phyloP scores from a whole-genome alignment of 2,113 vertebrate species.

The Gavia stellata region DNA sequence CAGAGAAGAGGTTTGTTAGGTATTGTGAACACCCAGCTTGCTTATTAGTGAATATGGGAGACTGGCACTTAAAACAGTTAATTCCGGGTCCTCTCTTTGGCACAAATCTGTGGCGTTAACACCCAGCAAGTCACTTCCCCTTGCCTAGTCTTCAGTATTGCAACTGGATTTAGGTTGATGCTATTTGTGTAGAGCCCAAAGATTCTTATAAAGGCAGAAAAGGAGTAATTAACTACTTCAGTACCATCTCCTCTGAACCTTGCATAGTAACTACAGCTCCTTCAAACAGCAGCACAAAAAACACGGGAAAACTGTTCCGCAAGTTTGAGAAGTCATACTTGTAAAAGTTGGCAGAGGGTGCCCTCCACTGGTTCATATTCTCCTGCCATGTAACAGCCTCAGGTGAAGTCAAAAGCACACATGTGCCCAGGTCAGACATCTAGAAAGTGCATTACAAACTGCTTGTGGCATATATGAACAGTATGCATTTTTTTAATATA shows the following conservation, averaged over 20 bases:
- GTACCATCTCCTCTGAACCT: neutral
- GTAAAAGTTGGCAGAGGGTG: neutral
- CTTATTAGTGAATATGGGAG: neutral
- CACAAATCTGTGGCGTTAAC: neutral
- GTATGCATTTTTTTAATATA: neutral
- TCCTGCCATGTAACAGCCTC: neutral
- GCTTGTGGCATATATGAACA: neutral
- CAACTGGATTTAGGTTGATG: neutral
- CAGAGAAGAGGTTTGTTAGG: neutral
- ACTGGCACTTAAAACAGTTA: neutral
- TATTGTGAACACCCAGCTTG: neutral
- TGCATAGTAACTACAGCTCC: neutral
- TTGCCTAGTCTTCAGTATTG: neutral
- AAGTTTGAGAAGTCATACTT: too few species aligned
- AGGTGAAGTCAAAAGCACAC: neutral
- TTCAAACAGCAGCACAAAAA: neutral
- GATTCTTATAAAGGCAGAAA: neutral
- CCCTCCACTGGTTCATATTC: neutral
- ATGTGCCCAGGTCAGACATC: neutral
- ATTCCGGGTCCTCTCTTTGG: neutral
- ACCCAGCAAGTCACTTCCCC: neutral
- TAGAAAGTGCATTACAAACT: neutral
- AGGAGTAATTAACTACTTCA: neutral
- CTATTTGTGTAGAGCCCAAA: neutral
- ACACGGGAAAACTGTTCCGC: rapidly evolving